Evolutionary conservation across 2,888 invertebrate species (phyloP).

Genomic region (Ennomos fuscantarius): DNA sequence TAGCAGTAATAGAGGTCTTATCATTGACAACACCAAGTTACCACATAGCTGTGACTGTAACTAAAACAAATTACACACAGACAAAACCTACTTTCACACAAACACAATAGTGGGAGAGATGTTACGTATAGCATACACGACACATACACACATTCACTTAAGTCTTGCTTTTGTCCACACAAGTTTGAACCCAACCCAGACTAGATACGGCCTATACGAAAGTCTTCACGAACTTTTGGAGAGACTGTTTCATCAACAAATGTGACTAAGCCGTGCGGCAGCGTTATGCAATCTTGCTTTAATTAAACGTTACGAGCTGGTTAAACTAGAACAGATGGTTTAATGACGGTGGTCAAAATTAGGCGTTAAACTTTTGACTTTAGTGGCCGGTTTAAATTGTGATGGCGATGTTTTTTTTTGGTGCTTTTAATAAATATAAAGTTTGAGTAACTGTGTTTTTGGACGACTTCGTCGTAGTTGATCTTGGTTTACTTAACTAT

Average conservation of each 20-base stretch:
- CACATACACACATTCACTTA: slow-evolving; percentile 20
- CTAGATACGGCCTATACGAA: slow-evolving; percentile 10
- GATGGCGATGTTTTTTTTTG: slow-evolving; percentile 5
- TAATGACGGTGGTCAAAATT: slow-evolving; percentile 33
- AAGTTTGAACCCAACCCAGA: slow-evolving; percentile 23
- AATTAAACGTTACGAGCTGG: slow-evolving; percentile 40
- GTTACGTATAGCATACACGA: slow-evolving; percentile 25
- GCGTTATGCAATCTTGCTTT: slow-evolving; percentile 40
- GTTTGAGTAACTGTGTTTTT: not conserved
- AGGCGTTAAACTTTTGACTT: slow-evolving; percentile 31
- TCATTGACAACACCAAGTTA: not conserved
- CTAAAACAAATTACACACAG: slow-evolving; percentile 24
- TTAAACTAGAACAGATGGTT: slow-evolving; percentile 39
- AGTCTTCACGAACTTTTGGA: slow-evolving; percentile 5
- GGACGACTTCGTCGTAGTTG: not conserved
- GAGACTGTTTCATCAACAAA: slow-evolving; percentile 21
- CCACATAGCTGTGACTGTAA: slow-evolving; percentile 1
- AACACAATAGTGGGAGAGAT: slow-evolving; percentile 33
- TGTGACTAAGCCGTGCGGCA: slow-evolving; percentile 33
- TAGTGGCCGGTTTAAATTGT: slow-evolving; percentile 9
- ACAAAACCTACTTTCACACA: slow-evolving; percentile 37
- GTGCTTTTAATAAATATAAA: not conserved
- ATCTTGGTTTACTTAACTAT: not conserved
- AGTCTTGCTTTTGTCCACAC: slow-evolving; percentile 1
- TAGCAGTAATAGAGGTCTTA: too few species aligned